A percentile compares a stretch with the other conserved stretches of the same genome.
phyloP scores from a whole-genome alignment of 2,888 invertebrate species.

The Lycia hirtaria region DNA sequence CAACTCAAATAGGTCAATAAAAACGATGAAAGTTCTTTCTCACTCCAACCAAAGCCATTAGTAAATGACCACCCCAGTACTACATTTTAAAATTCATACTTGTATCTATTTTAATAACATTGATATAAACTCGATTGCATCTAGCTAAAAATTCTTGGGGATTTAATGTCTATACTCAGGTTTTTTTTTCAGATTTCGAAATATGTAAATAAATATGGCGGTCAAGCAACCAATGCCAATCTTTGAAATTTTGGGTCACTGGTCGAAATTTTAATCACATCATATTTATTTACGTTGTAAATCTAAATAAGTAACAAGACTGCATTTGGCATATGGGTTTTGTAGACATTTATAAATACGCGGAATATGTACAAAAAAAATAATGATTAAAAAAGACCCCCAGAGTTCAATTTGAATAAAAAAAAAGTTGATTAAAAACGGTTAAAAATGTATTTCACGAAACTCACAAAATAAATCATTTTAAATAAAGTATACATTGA shows the following conservation, averaged over 20 bases:
- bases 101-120: constrained; percentile 7
- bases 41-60: too few relatives aligned
- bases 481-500: constrained; percentile 12
- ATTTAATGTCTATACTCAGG: neutral
- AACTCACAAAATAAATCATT: constrained; percentile 11
- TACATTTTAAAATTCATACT: too few relatives aligned
- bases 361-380: neutral
- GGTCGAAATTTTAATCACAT: too few relatives aligned
- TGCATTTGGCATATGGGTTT: constrained; percentile 11
- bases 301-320: too few relatives aligned
- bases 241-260: too few relatives aligned
- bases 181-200: neutral
- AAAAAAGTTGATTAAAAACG: neutral
- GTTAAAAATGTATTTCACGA: constrained; percentile 12
- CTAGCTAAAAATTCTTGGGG: constrained; percentile 24
- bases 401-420: neutral
- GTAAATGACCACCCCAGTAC: neutral
- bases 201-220: too few relatives aligned
- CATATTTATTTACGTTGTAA: too few relatives aligned
- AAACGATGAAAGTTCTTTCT: too few relatives aligned
- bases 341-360: neutral
- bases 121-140: constrained; percentile 28
- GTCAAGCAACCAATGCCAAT: too few relatives aligned
- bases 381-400: neutral
- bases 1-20: too few relatives aligned